Evolutionary conservation across 2,888 invertebrate genomes (phyloP).

Genomic region (Brenthis hecate): DNA sequence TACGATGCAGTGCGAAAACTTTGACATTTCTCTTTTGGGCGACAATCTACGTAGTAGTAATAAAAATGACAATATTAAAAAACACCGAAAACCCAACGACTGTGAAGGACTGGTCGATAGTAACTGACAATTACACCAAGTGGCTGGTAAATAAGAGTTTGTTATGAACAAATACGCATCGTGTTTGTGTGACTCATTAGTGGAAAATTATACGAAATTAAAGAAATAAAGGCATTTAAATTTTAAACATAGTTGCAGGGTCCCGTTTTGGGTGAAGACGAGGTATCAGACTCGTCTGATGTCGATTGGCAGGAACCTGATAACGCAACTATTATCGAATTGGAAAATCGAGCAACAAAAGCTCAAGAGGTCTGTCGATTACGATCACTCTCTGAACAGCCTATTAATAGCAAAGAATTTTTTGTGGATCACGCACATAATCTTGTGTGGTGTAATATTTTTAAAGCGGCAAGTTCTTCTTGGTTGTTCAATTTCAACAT

Average conservation of each 20-base stretch:
- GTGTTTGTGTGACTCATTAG: background rate
- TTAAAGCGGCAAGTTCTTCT: conserved; percentile 89
- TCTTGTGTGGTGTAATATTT: conserved; percentile 89
- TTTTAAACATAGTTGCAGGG: conserved; percentile 60
- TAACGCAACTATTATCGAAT: conserved; percentile 68
- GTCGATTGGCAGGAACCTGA: conserved; percentile 66
- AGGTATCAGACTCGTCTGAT: conserved; percentile 49
- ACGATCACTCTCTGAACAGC: conserved; percentile 55
- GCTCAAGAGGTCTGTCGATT: conserved; percentile 77
- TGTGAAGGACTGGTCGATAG: conserved; percentile 64
- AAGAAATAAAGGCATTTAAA: background rate
- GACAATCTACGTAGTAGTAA: conserved; percentile 69
- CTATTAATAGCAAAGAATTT: conserved; percentile 88
- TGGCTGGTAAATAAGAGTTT: conserved; percentile 65
- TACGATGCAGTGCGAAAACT: conserved; percentile 75
- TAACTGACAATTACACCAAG: conserved; percentile 76
- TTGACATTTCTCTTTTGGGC: conserved; percentile 76
- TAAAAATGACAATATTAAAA: conserved; percentile 78
- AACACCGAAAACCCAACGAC: conserved; percentile 55
- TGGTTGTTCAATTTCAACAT: conserved; percentile 91
- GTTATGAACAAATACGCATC: background rate
- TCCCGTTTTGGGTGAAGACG: conserved; percentile 65
- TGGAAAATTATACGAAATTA: background rate
- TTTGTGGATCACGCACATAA: conserved; percentile 86
- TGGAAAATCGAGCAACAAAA: conserved; percentile 71